Evolutionary conservation across 1,140 invertebrate genomes (phyloP), one percentile per base, ranked within the genome.

Genomic region (Camponotus floridanus): DNA sequence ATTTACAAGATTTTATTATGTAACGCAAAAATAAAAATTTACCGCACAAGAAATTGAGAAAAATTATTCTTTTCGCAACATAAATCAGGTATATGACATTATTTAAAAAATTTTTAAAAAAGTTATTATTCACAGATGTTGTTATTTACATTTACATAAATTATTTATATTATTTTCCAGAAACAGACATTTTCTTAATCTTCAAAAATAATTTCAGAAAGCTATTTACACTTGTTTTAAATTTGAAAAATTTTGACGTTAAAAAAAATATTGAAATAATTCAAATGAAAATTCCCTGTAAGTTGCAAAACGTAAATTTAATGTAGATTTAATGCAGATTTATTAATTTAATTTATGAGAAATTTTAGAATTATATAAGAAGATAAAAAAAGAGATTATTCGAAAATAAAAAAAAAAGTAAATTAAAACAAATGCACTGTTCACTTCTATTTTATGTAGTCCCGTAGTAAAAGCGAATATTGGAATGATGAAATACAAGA

Each of bases 391-490:
- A n/a, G 3, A 18, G 21, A 21, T n/a, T 3, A 21, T 26, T 11
- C 31, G 6, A 45, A 64, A n/a, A 64, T 64, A 1, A 64, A 78
- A 31, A 78, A 31, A 3, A 57, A 74, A 57, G 11, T 31, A 33
- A n/a, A 74, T n/a, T 26, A 33, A 57, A 36, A 21, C 33, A 26
- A 21, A 33, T 33, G 1, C 3, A 13, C 36, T 26, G 21, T 74
- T 48, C 39, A 7, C 39, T 57, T 74, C 51, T 36, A 21, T 5
- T 9, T 15, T 39, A 74, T 33, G 33, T 18, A 42, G 48, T 51
- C 48, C 18, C 15, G 31, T 42, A 33, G n/a, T 26, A 13, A 80
- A 57, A 80, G 26, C 39, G 70, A 68, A 70, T 70, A 57, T 80
- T 64, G 39, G 59, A 78, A 48, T 48, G 6, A 64, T 39, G 21